These are phyloP conservation scores for Silurus aristotelis DNA, from an alignment of 2,797 vertebrate genomes.

Conservation along the genomic window DNA sequence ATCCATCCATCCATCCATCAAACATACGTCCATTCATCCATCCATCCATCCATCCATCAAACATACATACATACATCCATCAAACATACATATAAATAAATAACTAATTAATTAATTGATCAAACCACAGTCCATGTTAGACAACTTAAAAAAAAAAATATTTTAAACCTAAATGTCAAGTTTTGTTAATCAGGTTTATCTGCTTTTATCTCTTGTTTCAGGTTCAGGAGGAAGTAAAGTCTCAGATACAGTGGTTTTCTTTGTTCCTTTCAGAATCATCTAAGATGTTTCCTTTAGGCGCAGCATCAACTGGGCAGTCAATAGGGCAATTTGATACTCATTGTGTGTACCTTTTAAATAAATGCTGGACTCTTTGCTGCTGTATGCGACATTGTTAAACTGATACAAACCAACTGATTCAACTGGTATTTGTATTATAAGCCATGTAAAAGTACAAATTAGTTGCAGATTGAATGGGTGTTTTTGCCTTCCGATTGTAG, in stretches of 20 bases:
- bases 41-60: too few relatives aligned
- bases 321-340: background rate
- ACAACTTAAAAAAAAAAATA: background rate
- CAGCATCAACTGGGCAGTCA: background rate
- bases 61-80: too few relatives aligned
- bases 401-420: background rate
- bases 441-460: constrained; percentile 8
- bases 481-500: background rate
- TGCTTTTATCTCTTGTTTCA: constrained; percentile 39
- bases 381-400: background rate
- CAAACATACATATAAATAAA: too few relatives aligned
- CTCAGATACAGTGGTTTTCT: background rate
- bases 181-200: background rate
- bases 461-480: background rate
- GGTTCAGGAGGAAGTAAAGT: constrained; percentile 59
- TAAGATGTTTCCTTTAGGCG: background rate
- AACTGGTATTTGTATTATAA: constrained; percentile 7
- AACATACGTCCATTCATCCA: too few relatives aligned
- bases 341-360: background rate
- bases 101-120: background rate
- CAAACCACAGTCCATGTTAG: background rate
- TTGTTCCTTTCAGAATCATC: background rate
- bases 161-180: background rate
- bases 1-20: too few relatives aligned
- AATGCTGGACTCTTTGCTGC: background rate